These are phyloP conservation scores for Oncorhynchus masou DNA, from an alignment of 2,113 vertebrate species.

Conservation along the genomic window DNA sequence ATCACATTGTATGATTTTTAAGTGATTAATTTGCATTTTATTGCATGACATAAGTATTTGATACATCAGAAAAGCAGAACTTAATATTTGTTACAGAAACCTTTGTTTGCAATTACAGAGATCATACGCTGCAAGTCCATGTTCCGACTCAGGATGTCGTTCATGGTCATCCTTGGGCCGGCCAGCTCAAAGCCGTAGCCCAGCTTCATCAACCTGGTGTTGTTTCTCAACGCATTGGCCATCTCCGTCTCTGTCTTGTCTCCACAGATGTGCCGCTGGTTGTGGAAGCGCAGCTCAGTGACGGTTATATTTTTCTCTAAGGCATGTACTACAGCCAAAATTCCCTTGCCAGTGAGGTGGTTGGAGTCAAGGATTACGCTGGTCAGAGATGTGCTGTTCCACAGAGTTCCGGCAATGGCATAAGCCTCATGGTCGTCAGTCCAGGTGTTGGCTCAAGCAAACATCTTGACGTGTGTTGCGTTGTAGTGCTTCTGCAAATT, in stretches of 20 bases:
- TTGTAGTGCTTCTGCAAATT: constrained; percentile 82
- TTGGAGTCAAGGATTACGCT: constrained; percentile 88
- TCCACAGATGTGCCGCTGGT: constrained; percentile 86
- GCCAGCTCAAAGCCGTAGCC: constrained; percentile 88
- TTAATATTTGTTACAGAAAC: no score
- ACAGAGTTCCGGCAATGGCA: constrained; percentile 80
- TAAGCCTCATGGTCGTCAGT: constrained; percentile 86
- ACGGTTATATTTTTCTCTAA: constrained; percentile 79
- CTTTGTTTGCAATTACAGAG: no score
- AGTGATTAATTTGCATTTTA: no score
- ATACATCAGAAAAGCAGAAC: no score
- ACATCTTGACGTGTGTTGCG: constrained; percentile 80
- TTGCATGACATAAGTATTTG: no score
- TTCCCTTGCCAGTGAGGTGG: constrained; percentile 83
- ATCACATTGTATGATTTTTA: no score
- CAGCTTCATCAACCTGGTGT: constrained; percentile 81
- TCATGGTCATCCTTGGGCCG: constrained; percentile 85
- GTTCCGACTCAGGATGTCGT: constrained; percentile 83
- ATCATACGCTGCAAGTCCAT: constrained; percentile 78
- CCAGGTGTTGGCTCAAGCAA: constrained; percentile 80
- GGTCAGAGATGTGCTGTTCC: constrained; percentile 77
- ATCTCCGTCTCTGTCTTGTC: constrained; percentile 90
- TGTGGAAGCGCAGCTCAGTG: constrained; percentile 85
- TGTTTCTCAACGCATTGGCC: constrained; percentile 80
- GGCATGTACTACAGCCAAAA: constrained; percentile 82